Base-by-base conservation (phyloP, 1,140 invertebrate species). In the Anthonomus grandis region DNA sequence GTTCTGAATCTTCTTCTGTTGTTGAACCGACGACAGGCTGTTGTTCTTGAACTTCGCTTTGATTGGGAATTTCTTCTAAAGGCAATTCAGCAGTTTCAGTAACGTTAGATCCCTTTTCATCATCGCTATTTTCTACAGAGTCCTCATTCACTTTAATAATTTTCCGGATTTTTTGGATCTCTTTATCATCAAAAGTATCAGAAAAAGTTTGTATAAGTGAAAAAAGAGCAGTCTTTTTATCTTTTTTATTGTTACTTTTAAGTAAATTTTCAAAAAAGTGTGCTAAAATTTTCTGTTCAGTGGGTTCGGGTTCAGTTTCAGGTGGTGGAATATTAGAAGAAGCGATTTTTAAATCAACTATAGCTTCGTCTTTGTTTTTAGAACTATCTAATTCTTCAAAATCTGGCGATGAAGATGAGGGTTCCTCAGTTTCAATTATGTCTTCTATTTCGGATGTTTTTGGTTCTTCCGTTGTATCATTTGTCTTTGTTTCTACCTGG, bases 201-300 rank as follows among this genome's bases (percentile, higher is more conserved):
- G 65, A 59, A 37, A 67, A 64, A 0, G 65, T 67, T 34, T 48
- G 59, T 24, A 67, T 62, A 3, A 67, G 48, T 17, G 61, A 63
- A 38, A 64, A 57, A 10, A 67, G 38, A 3, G 62, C 61, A 1
- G 50, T 58, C 48, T 65, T 67, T 42, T 67, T 65, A 21, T 67
- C 58, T 44, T 64, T 63, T 38, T 65, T 65, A 25, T 66, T 59
- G 15, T 60, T 34, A 37, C 64, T 64, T 36, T 60, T 57, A 4
- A 68, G 49, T 2, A 68, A 41, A 49, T 68, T 68, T 39, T 60
- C 56, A 21, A 67, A 64, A 36, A 68, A 65, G 39, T 66, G 60
- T 15, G 57, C 62, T n/a, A 66, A 53, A 34, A 66, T 64, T 22
- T 51, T 64, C 45, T 67, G 59, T 42, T 67, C 58, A 8, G 52